Conservation (phyloP, 2,113 vertebrate genomes). For the Telmatochromis sp. region DNA sequence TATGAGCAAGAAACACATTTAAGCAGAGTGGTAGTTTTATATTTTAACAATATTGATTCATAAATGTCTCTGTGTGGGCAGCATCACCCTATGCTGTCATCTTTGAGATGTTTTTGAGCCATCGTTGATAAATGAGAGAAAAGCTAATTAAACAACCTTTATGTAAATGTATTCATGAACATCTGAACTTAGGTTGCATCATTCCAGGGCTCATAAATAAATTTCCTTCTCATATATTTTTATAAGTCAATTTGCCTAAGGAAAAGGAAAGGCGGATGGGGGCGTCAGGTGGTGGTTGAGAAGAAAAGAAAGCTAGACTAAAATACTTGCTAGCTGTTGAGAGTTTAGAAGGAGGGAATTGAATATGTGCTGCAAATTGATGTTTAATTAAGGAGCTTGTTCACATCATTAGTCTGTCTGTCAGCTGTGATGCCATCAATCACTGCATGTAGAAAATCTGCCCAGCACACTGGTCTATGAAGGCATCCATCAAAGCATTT, state of each 20-base stretch:
- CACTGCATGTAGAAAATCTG: constrained; percentile 45
- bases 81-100: background rate
- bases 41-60: background rate
- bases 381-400: constrained; percentile 71
- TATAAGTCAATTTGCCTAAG: background rate
- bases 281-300: background rate
- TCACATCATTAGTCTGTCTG: constrained; percentile 62
- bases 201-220: background rate
- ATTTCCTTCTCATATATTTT: background rate
- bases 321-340: background rate
- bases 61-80: background rate
- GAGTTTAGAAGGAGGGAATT: constrained; percentile 6
- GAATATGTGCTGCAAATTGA: constrained; percentile 58
- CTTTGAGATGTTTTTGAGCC: background rate
- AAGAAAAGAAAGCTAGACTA: background rate
- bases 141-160: constrained; percentile 24
- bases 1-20: background rate
- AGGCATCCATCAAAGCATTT: constrained; percentile 59
- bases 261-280: background rate
- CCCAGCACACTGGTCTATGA: constrained; percentile 24
- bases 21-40: background rate
- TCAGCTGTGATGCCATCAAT: constrained; percentile 60
- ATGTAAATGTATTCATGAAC: constrained; percentile 43
- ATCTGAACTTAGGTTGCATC: constrained; percentile 3
- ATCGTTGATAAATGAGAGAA: constrained; percentile 32